A percentile compares a stretch with the other conserved stretches of the same genome.
Evolutionary conservation across 2,797 vertebrate species (phyloP).

Genomic region (Clangula hyemalis): DNA sequence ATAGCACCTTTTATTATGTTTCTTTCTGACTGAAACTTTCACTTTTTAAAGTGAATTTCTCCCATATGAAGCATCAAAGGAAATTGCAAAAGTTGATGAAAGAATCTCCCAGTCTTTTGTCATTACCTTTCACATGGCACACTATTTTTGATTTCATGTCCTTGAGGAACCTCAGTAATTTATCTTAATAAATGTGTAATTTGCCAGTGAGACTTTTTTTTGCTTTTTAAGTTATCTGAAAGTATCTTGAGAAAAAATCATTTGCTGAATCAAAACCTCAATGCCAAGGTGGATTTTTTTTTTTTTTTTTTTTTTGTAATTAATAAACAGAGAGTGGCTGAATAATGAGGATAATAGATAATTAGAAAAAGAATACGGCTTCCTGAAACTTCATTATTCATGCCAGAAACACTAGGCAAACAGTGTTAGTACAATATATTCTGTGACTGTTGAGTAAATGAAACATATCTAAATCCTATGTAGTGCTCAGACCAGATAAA

Average conservation of each 20-base stretch:
- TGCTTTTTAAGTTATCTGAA: slow-evolving; percentile 29
- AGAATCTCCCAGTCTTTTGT: neutral
- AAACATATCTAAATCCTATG: neutral
- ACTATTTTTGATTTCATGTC: slow-evolving; percentile 13
- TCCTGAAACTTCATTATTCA: neutral
- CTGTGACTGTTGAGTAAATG: neutral
- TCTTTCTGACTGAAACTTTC: neutral
- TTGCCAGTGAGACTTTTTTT: slow-evolving; percentile 27
- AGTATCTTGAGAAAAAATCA: slow-evolving; percentile 42
- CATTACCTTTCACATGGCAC: neutral
- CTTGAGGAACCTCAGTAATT: slow-evolving; percentile 13
- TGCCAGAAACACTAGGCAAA: neutral
- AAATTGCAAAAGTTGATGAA: slow-evolving; percentile 2
- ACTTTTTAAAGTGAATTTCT: neutral
- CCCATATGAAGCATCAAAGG: neutral
- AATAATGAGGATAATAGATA: slow-evolving; percentile 15
- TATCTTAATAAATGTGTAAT: slow-evolving; percentile 15
- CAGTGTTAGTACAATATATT: neutral
- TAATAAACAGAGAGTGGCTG: neutral
- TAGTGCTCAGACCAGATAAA: neutral
- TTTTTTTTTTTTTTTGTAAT: slow-evolving; percentile 47
- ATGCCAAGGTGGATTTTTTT: slow-evolving; percentile 1
- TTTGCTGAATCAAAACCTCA: slow-evolving; percentile 1
- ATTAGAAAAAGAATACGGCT: slow-evolving; percentile 28
- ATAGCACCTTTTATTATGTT: neutral